Base-by-base conservation (phyloP, 2,888 invertebrate genomes). In the Ptychoptera contaminata region DNA sequence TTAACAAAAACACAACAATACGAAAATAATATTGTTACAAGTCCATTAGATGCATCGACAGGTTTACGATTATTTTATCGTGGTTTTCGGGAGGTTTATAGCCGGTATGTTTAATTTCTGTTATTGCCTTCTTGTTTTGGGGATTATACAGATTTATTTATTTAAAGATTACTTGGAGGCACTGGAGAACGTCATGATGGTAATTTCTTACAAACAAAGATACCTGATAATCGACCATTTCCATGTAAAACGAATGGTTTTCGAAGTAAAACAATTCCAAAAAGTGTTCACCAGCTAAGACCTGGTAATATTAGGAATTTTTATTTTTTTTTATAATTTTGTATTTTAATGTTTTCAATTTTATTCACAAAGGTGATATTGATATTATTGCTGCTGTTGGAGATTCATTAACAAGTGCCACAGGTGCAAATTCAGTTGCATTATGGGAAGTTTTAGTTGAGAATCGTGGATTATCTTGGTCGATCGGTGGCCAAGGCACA, bases 351-450 rank as follows among this genome's bases (percentile, higher is more conserved):
- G 12, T 40, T 40, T 29, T 40, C n/a, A 2, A 31, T 7, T 32
- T 32, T 7, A 11, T 32, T 32, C 9, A 32, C 34, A 2, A 58
- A 11, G 76, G 76, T 6, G 77, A 77, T 53, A 71, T 77, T 29
- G 74, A 76, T 50, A 60, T 77, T 1, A 61, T 77, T 29, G 75
- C 63, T 0, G 70, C 72, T 1, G 59, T 77, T 43, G 77, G 77
- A 0, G 77, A 77, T 55, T 75, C 75, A 1, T 53, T 77, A 2
- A 70, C 74, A 0, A 73, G 73, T 1, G 76, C 72, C 11, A 66
- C 67, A 46, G 76, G 73, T 8, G 59, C 69, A 1, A 63, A 69
- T 15, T 71, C 73, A 0, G 58, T 58, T 1, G 63, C 54, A 32
- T 31, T 72, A 1, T 37, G 67, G 1, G 67, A 73, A 7, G 51